Evolutionary conservation across 2,113 vertebrate genomes (phyloP).

Genomic region (Pelecanoides urinatrix): DNA sequence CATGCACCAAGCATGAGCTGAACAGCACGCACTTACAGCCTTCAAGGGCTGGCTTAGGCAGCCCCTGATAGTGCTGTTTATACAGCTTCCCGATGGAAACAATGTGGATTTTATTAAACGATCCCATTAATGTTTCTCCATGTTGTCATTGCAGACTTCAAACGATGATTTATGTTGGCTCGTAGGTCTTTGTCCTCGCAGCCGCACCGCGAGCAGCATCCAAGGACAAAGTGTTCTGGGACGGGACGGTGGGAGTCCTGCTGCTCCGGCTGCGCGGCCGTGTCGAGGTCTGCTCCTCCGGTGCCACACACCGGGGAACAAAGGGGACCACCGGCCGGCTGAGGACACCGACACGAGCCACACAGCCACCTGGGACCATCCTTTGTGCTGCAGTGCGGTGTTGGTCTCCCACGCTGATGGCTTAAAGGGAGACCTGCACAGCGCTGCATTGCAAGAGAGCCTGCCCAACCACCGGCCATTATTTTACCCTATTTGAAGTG

Average conservation of each 20-base stretch:
- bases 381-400: neutral
- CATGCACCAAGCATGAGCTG: neutral
- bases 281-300: neutral
- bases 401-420: neutral
- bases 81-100: conserved; percentile 55
- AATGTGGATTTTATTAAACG: conserved; percentile 64
- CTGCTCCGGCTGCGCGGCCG: neutral
- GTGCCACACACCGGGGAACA: neutral
- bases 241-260: neutral
- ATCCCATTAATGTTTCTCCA: conserved; percentile 59
- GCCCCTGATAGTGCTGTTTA: conserved; percentile 43
- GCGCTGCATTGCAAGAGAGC: neutral
- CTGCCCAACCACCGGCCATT: rapidly evolving
- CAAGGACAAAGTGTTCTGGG: conserved; percentile 61
- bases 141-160: conserved; percentile 64
- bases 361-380: neutral
- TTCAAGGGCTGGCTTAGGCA: conserved; percentile 13
- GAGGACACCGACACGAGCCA: neutral
- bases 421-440: neutral
- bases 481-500: neutral
- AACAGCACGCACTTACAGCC: neutral
- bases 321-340: neutral
- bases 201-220: conserved; percentile 14
- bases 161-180: conserved; percentile 66
- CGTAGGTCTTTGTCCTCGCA: conserved; percentile 48